A percentile compares a stretch with the other conserved stretches of the same genome.
These are phyloP conservation scores for Callipepla squamata DNA, from an alignment of 2,113 vertebrate species.

Conservation along the genomic window DNA sequence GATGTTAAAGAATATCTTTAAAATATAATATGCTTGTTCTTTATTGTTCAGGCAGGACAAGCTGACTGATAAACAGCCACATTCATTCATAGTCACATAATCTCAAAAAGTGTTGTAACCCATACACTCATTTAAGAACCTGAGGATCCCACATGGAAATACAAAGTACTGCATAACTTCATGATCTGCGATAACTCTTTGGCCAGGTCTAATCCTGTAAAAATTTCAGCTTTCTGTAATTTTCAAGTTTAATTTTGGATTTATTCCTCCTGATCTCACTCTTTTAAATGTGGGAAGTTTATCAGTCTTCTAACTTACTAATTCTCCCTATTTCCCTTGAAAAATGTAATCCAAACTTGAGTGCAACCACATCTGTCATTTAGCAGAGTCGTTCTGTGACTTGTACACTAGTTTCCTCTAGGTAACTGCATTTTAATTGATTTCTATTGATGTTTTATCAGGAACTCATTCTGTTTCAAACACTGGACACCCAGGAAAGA, in stretches of 20 bases:
- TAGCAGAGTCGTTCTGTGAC: neutral
- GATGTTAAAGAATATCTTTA: neutral
- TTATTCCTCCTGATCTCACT: neutral
- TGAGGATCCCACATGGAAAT: neutral
- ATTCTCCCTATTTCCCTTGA: neutral
- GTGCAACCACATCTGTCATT: neutral
- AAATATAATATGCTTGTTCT: neutral
- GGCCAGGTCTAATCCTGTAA: neutral
- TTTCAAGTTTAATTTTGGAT: neutral
- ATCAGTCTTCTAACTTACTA: neutral
- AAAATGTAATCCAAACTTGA: neutral
- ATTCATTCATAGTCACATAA: neutral
- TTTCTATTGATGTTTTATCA: neutral
- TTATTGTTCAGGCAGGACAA: neutral
- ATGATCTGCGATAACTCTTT: neutral
- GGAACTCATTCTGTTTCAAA: neutral
- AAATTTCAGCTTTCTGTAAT: neutral
- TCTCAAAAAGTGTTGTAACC: neutral
- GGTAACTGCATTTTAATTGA: neutral
- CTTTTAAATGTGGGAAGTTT: neutral
- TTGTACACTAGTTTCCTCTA: neutral
- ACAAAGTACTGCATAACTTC: neutral
- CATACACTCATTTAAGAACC: neutral
- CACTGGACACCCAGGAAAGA: neutral
- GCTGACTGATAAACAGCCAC: neutral